A percentile compares a stretch with the other conserved stretches of the same genome.
Conservation (phyloP, 2,888 invertebrate genomes). For the Unio delphinus region DNA sequence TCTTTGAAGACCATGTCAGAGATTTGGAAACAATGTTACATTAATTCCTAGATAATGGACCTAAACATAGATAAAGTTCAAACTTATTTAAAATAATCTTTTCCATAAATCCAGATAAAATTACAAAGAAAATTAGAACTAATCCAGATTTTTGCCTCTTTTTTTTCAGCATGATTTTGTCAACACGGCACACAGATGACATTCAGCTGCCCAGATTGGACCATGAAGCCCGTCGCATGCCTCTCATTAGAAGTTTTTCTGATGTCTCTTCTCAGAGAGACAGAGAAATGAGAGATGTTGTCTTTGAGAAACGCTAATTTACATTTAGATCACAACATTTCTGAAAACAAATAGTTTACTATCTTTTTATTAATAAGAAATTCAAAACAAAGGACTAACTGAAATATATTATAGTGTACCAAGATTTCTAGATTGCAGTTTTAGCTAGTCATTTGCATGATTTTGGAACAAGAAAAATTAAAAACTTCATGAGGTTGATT, state of each 20-base stretch:
- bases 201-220: constrained; percentile 58
- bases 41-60: no score
- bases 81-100: no score
- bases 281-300: constrained; percentile 64
- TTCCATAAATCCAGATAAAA: no score
- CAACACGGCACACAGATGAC: constrained; percentile 61
- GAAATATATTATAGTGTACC: no score
- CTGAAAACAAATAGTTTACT: neutral
- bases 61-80: no score
- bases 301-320: constrained; percentile 63
- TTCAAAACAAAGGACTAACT: neutral
- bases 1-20: no score
- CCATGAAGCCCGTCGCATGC: constrained; percentile 50
- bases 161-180: constrained; percentile 59
- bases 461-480: no score
- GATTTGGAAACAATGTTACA: no score
- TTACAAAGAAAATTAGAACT: no score
- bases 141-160: neutral
- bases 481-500: no score
- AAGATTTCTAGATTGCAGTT: no score
- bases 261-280: constrained; percentile 54
- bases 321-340: neutral
- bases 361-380: neutral
- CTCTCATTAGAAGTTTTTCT: constrained; percentile 41
- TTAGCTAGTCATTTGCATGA: no score